Evolutionary conservation across 2,888 invertebrate genomes (phyloP).

Genomic region (Lycophotia porphyrea): DNA sequence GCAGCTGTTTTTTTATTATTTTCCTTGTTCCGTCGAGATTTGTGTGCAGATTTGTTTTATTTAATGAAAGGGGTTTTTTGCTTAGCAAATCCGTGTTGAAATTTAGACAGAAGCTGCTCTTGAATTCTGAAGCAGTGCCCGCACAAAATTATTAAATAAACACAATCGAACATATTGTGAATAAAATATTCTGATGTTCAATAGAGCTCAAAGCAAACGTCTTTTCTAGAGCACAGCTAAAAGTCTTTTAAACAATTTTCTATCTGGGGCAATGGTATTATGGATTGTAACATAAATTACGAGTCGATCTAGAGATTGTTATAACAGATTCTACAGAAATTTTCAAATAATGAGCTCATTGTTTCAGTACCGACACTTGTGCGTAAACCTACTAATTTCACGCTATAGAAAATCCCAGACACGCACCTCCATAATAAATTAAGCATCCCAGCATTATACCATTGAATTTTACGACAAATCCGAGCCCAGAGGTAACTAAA

Average conservation of each 20-base stretch:
- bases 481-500: slow-evolving; percentile 86
- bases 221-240: background rate
- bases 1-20: slow-evolving; percentile 37
- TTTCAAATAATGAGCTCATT: slow-evolving; percentile 48
- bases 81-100: slow-evolving; percentile 2
- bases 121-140: background rate
- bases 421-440: slow-evolving; percentile 54
- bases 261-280: slow-evolving; percentile 1
- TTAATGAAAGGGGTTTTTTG: slow-evolving; percentile 22
- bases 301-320: slow-evolving; percentile 4
- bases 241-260: slow-evolving; percentile 1
- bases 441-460: slow-evolving; percentile 51
- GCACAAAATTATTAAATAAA: background rate
- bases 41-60: slow-evolving; percentile 30
- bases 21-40: slow-evolving; percentile 42
- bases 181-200: background rate
- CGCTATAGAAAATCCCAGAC: slow-evolving; percentile 29
- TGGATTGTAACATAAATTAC: slow-evolving; percentile 11
- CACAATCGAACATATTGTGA: background rate
- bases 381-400: slow-evolving; percentile 32
- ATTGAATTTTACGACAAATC: slow-evolving; percentile 76
- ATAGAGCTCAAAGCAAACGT: background rate
- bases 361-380: slow-evolving; percentile 25
- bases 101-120: background rate
- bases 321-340: slow-evolving; percentile 26